These are phyloP conservation scores for Onychomys arenicola DNA, from an alignment of 2,797 vertebrate genomes.

Conservation along the genomic window DNA sequence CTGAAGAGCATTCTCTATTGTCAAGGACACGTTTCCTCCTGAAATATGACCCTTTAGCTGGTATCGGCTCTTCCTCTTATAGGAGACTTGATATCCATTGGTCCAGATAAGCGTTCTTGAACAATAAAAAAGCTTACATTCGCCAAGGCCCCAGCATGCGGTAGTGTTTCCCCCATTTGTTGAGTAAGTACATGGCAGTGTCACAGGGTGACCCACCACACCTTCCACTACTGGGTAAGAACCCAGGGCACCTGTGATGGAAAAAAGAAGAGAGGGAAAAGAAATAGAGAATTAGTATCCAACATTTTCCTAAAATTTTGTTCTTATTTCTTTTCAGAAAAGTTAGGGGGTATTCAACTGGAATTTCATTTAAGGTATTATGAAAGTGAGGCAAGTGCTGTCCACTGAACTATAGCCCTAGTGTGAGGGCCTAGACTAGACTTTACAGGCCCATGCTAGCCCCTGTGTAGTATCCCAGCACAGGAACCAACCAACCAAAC, in stretches of 20 bases:
- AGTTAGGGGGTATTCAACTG: neutral
- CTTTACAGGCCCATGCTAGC: neutral
- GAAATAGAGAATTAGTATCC: neutral
- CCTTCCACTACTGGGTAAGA: slow-evolving; percentile 55
- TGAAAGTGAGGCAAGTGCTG: no score
- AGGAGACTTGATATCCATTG: slow-evolving; percentile 78
- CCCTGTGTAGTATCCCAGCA: neutral
- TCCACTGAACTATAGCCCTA: neutral
- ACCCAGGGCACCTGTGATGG: neutral
- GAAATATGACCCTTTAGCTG: slow-evolving; percentile 77
- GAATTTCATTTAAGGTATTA: neutral
- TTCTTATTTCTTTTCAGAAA: neutral
- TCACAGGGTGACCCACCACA: slow-evolving; percentile 82
- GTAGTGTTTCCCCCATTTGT: slow-evolving; percentile 50
- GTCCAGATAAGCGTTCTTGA: slow-evolving; percentile 77
- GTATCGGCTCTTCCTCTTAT: slow-evolving; percentile 82
- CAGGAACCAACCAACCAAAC: neutral
- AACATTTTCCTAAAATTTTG: neutral
- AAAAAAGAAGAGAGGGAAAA: neutral
- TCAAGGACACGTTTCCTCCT: slow-evolving; percentile 87
- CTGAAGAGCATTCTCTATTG: neutral
- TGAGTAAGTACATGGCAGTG: slow-evolving; percentile 70
- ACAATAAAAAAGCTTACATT: slow-evolving; percentile 84
- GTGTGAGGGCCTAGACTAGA: no score
- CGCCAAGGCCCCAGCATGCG: slow-evolving; percentile 88